Conservation (phyloP, 2,113 vertebrate genomes). For the Nannospalax galili region DNA sequence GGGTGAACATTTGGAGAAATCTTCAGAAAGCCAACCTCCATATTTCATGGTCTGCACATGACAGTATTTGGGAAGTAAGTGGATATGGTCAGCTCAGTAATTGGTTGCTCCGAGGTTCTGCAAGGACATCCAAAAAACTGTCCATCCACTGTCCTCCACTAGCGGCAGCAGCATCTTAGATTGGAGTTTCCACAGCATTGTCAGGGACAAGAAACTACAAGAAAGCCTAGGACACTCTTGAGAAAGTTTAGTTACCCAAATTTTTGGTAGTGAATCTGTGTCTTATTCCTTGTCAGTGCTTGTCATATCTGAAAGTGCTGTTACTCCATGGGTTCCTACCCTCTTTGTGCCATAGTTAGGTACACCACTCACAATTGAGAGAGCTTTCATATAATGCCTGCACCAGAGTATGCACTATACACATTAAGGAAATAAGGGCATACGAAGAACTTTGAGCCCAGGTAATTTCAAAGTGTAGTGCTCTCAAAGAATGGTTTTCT, state of each 20-base stretch:
- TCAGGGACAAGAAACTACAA: background rate
- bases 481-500: too few relatives aligned
- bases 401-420: background rate
- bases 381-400: background rate
- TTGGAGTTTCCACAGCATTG: background rate
- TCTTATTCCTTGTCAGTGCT: background rate
- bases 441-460: too few relatives aligned
- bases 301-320: background rate
- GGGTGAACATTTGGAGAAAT: background rate
- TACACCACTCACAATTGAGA: background rate
- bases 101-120: background rate
- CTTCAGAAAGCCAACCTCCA: background rate
- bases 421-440: background rate
- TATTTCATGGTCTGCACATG: background rate
- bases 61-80: background rate
- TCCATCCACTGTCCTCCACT: rapidly evolving
- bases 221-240: too few relatives aligned
- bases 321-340: background rate
- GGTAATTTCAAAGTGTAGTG: too few relatives aligned
- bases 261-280: background rate
- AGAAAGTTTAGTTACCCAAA: background rate
- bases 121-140: background rate
- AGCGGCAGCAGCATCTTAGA: background rate
- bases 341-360: background rate
- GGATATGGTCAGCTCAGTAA: background rate